These are phyloP conservation scores for Prietella phreatophila DNA, from an alignment of 2,113 vertebrate species.

Conservation along the genomic window DNA sequence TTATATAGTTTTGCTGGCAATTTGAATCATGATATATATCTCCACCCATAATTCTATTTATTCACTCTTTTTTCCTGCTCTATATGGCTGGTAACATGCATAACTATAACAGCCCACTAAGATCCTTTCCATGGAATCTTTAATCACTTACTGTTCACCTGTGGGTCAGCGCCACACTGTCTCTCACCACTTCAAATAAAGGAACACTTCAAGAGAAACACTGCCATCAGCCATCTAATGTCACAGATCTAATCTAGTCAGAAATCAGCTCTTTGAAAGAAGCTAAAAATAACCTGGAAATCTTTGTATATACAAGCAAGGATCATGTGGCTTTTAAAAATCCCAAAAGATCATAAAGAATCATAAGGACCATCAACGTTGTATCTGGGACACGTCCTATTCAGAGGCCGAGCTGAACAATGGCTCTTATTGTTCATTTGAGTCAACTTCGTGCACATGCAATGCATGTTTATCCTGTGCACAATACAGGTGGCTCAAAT, in stretches of 20 bases:
- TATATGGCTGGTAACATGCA: neutral
- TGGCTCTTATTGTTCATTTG: neutral
- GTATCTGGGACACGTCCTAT: neutral
- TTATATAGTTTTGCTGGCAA: neutral
- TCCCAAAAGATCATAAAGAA: neutral
- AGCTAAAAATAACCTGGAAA: neutral
- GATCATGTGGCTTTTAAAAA: neutral
- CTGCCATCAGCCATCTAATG: neutral
- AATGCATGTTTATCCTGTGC: neutral
- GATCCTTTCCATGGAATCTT: neutral
- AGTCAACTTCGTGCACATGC: neutral
- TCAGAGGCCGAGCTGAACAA: neutral
- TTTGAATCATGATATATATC: neutral
- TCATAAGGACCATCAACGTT: neutral
- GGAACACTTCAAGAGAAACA: neutral
- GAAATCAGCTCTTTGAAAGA: neutral
- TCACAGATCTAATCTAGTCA: neutral
- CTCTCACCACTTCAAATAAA: neutral
- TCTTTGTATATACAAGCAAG: neutral
- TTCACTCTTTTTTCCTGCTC: neutral
- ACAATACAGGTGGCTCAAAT: neutral
- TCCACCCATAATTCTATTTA: neutral
- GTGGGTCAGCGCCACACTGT: neutral
- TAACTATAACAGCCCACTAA: neutral
- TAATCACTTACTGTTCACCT: constrained; percentile 37